phyloP scores from a whole-genome alignment of 2,113 vertebrate genomes.

The Aix galericulata region DNA sequence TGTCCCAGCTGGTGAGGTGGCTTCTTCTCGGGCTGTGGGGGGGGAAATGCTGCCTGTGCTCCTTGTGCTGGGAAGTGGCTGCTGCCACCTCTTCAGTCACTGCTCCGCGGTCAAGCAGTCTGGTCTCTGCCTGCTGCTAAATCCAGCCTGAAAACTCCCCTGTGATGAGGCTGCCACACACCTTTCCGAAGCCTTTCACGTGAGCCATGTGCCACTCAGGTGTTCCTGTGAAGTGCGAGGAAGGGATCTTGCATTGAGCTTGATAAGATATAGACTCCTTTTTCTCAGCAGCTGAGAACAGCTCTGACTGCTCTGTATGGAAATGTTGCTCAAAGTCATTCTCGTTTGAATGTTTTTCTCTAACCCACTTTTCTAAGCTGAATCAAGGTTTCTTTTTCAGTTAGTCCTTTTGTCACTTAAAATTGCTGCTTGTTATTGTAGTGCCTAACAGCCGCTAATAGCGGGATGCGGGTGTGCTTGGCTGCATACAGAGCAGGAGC shows the following conservation, averaged over 20 bases:
- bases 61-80: neutral
- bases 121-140: neutral
- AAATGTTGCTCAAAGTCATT: fast-evolving
- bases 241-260: neutral
- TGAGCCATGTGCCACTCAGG: neutral
- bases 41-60: no score
- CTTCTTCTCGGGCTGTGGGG: neutral
- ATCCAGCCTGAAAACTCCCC: neutral
- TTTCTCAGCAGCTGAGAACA: neutral
- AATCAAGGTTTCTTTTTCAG: neutral
- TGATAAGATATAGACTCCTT: neutral
- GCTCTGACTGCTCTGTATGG: neutral
- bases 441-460: neutral
- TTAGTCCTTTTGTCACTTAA: neutral
- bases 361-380: neutral
- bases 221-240: neutral
- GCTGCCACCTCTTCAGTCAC: neutral
- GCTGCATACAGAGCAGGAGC: neutral
- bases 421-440: fast-evolving
- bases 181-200: fast-evolving
- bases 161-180: fast-evolving
- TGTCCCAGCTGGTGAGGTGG: neutral
- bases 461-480: neutral
- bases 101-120: no score
- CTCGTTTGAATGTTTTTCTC: neutral